phyloP scores from a whole-genome alignment of 1,140 invertebrate species.

The Belonocnema kinseyi region DNA sequence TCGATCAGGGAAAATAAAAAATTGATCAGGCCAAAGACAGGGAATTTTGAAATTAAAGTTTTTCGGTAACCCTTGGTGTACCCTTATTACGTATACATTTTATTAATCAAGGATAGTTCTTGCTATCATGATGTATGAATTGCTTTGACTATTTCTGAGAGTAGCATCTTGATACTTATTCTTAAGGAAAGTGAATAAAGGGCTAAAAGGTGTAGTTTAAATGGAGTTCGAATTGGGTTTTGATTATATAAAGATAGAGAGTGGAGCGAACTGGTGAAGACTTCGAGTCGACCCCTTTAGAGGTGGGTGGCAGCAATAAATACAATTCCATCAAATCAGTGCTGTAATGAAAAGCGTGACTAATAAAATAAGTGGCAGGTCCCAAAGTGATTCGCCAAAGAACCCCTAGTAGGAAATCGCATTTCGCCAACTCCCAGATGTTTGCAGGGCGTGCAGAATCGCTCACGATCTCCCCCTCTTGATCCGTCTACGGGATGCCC shows the following conservation, averaged over 20 bases:
- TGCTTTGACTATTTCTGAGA: no score
- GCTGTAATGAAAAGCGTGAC: slow-evolving; percentile 68
- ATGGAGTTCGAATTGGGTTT: slow-evolving; percentile 20
- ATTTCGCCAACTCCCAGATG: slow-evolving; percentile 52
- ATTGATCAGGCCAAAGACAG: no score
- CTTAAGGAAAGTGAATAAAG: neutral
- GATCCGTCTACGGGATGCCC: slow-evolving; percentile 47
- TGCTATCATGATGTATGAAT: no score
- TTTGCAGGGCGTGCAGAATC: slow-evolving; percentile 48
- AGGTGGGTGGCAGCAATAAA: slow-evolving; percentile 55
- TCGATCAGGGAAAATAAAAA: no score
- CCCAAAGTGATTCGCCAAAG: slow-evolving; percentile 55
- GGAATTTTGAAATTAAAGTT: no score
- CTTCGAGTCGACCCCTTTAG: slow-evolving; percentile 41
- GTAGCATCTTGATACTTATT: neutral
- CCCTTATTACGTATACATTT: no score
- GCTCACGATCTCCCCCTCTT: slow-evolving; percentile 46
- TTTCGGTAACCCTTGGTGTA: no score
- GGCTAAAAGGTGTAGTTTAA: slow-evolving; percentile 12
- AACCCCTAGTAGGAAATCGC: slow-evolving; percentile 60
- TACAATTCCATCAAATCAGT: slow-evolving; percentile 68
- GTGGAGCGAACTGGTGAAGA: slow-evolving; percentile 34
- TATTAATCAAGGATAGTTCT: no score
- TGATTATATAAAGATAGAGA: slow-evolving; percentile 31
- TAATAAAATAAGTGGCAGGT: slow-evolving; percentile 69